These are phyloP conservation scores for Pogoniulus pusillus DNA, from an alignment of 2,797 vertebrate genomes.

Conservation along the genomic window DNA sequence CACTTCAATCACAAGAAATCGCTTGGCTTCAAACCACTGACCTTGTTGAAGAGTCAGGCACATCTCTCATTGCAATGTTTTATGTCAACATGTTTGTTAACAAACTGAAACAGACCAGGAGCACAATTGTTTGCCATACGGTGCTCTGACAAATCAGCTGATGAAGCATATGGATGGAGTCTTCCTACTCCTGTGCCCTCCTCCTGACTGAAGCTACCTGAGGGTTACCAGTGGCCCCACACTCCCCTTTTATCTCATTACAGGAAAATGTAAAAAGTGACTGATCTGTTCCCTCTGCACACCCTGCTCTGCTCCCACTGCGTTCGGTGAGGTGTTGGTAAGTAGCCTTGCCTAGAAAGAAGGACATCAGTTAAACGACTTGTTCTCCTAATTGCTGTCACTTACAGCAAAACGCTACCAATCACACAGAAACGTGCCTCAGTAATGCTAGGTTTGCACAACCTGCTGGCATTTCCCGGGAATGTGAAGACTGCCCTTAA, in stretches of 20 bases:
- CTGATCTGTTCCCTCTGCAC: not conserved
- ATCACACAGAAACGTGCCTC: not conserved
- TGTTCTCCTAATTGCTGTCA: constrained; percentile 26
- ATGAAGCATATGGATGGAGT: constrained; percentile 14
- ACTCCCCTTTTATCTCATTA: not conserved
- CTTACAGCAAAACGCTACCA: not conserved
- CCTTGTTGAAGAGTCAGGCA: not conserved
- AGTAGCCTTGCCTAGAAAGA: not conserved
- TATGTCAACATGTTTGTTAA: not conserved
- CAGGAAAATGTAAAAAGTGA: not conserved
- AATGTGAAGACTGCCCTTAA: not conserved
- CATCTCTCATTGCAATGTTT: not conserved
- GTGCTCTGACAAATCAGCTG: constrained; percentile 21
- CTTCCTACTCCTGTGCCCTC: not conserved
- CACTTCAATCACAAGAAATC: not conserved
- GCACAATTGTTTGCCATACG: not conserved
- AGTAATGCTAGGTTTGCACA: not conserved
- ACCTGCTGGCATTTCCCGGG: not conserved
- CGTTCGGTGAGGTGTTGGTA: not conserved
- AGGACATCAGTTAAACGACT: not conserved
- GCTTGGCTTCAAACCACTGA: not conserved
- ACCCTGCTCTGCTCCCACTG: not conserved
- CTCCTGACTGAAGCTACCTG: not conserved
- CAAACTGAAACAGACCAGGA: not conserved
- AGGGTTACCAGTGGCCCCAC: not conserved